A percentile compares a stretch with the other conserved stretches of the same genome.
Conservation (phyloP, 2,888 invertebrate genomes). For the Latrodectus hesperus region DNA sequence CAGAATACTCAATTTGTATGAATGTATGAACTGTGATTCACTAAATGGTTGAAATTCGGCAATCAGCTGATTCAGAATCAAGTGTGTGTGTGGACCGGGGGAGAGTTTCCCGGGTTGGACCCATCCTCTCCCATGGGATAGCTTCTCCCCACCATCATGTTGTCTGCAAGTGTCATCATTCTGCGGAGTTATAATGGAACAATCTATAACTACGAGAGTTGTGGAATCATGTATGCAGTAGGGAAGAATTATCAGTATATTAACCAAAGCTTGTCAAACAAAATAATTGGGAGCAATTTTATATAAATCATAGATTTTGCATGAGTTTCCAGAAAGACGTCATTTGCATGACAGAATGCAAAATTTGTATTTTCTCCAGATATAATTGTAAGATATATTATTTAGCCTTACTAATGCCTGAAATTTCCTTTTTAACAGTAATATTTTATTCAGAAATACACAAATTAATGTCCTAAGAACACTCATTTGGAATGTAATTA, state of each 20-base stretch:
- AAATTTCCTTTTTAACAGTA: too few relatives aligned
- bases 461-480: too few relatives aligned
- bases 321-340: too few relatives aligned
- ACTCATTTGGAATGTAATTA: too few relatives aligned
- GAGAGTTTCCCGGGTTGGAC: background rate
- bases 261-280: background rate
- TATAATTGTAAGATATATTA: too few relatives aligned
- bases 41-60: constrained; percentile 32
- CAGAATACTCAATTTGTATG: constrained; percentile 47
- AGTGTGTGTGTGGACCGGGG: background rate
- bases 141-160: too few relatives aligned
- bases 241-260: constrained; percentile 16
- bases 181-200: constrained; percentile 12
- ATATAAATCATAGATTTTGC: too few relatives aligned
- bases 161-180: background rate
- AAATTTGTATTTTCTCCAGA: too few relatives aligned
- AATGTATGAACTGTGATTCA: constrained; percentile 29
- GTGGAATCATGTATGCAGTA: constrained; percentile 11
- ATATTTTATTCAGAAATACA: too few relatives aligned
- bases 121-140: constrained; percentile 11
- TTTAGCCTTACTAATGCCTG: too few relatives aligned
- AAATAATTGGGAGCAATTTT: background rate
- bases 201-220: constrained; percentile 18
- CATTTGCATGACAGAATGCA: too few relatives aligned
- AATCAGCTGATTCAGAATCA: constrained; percentile 4